These are phyloP conservation scores for Plumapathes pennacea DNA, from an alignment of 92 coral and sea anemone genomes.

Conservation along the genomic window DNA sequence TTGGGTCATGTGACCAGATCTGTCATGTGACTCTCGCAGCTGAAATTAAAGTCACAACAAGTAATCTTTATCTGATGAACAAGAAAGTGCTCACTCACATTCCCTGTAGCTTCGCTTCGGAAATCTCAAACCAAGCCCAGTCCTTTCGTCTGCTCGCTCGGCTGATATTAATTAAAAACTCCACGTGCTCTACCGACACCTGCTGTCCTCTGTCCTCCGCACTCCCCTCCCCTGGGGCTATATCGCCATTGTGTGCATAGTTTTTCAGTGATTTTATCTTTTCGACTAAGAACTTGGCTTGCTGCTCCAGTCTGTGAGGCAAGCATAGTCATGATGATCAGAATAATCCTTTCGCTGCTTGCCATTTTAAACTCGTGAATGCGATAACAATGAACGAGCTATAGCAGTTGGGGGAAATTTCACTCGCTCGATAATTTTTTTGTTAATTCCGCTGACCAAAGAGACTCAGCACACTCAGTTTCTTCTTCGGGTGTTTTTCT, in stretches of 20 bases:
- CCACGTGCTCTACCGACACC: constrained; percentile 64
- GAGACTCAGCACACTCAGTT: no score
- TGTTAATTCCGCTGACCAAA: no score
- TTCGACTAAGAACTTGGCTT: constrained; percentile 61
- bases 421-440: no score
- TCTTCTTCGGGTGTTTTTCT: no score
- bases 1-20: no score
- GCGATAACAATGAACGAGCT: not conserved
- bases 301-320: constrained; percentile 63
- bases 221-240: constrained; percentile 18
- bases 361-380: not conserved
- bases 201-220: constrained; percentile 51
- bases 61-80: not conserved
- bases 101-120: constrained; percentile 69
- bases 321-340: not conserved
- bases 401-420: no score
- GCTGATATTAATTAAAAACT: constrained; percentile 82
- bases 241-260: constrained; percentile 12
- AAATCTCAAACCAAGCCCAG: constrained; percentile 96
- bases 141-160: constrained; percentile 88
- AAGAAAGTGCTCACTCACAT: constrained; percentile 49
- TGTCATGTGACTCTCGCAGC: no score
- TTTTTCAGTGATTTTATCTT: constrained; percentile 40
- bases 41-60: no score
- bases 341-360: not conserved